A percentile compares a stretch with the other conserved stretches of the same genome.
These are phyloP conservation scores for Pardalotus punctatus DNA, from an alignment of 2,113 vertebrate species.

Conservation along the genomic window DNA sequence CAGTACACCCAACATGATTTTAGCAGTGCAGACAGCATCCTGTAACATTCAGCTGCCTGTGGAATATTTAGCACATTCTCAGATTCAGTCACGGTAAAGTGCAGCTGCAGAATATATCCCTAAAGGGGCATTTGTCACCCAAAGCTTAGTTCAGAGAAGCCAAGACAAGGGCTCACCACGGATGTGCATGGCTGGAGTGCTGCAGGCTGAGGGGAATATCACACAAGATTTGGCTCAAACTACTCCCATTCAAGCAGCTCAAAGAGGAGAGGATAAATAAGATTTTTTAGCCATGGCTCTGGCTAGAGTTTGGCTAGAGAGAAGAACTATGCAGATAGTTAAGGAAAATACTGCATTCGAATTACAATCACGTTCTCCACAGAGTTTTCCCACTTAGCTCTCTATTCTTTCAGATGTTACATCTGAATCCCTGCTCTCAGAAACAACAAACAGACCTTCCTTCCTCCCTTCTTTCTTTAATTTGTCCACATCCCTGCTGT, in stretches of 20 bases:
- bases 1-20: neutral
- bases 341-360: neutral
- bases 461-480: neutral
- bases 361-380: neutral
- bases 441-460: neutral
- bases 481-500: neutral
- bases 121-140: neutral
- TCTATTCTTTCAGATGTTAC: accelerated
- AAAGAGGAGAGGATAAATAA: neutral
- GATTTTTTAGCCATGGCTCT: neutral
- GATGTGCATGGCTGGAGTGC: neutral
- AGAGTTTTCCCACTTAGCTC: neutral
- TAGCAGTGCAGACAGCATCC: neutral
- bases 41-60: neutral
- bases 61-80: neutral
- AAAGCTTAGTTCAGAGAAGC: neutral
- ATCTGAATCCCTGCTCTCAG: neutral
- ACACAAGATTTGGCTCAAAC: neutral
- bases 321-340: neutral
- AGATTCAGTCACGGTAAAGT: neutral
- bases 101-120: neutral
- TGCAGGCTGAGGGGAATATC: neutral
- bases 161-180: neutral
- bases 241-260: neutral
- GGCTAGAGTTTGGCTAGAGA: neutral